Evolutionary conservation across 2,888 invertebrate genomes (phyloP).

Genomic region (Campoplex nolae): DNA sequence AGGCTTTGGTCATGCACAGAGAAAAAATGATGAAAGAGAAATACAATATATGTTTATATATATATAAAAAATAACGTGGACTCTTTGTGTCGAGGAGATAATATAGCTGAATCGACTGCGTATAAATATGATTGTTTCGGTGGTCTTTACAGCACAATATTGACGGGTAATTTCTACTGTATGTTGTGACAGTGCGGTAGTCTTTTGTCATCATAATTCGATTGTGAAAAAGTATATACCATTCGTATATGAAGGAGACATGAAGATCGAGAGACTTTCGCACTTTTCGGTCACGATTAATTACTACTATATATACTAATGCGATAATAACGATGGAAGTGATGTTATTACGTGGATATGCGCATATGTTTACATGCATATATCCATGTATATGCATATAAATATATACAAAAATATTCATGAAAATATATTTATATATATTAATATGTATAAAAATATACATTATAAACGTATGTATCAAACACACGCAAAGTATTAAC

Average conservation of each 20-base stretch:
- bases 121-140: constrained; percentile 73
- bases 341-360: constrained; percentile 8
- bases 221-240: background rate
- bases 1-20: constrained; percentile 42
- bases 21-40: constrained; percentile 9
- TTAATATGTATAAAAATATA: background rate
- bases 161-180: constrained; percentile 78
- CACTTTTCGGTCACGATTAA: constrained; percentile 51
- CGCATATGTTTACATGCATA: constrained; percentile 9
- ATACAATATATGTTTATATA: background rate
- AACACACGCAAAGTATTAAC: constrained; percentile 17
- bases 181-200: constrained; percentile 21
- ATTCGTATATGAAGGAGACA: background rate
- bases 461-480: constrained; percentile 3
- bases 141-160: constrained; percentile 77
- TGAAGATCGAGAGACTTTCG: constrained; percentile 3
- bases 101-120: constrained; percentile 69
- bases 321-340: constrained; percentile 35
- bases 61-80: constrained; percentile 21
- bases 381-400: too few relatives aligned
- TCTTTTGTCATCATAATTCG: background rate
- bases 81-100: constrained; percentile 48
- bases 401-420: background rate
- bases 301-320: constrained; percentile 48
- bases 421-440: constrained; percentile 4